Conservation (phyloP, 2,113 vertebrate species). For the Labeo catla region DNA sequence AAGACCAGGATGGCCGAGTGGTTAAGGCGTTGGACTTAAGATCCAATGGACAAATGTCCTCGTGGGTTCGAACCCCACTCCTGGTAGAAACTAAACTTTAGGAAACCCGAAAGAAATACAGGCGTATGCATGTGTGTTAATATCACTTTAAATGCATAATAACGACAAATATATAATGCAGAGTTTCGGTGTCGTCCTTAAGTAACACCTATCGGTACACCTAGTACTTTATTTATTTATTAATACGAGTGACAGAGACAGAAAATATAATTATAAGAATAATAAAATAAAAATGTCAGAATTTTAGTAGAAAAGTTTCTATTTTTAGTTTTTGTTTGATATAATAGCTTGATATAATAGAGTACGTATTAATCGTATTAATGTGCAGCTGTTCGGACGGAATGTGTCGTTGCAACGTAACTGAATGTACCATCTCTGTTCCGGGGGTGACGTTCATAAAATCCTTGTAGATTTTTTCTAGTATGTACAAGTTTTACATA, state of each 20-base stretch:
- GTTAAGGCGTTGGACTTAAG: constrained; percentile 37
- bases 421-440: constrained; percentile 32
- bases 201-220: no score
- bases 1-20: constrained; percentile 44
- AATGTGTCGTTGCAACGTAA: constrained; percentile 26
- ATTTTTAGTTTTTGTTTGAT: neutral
- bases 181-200: neutral
- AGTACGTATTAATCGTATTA: neutral
- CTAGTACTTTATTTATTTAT: no score
- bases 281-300: neutral
- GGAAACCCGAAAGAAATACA: neutral
- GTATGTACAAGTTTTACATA: neutral
- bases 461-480: neutral
- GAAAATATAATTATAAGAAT: no score
- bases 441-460: neutral
- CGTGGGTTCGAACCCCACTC: constrained; percentile 36
- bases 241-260: neutral
- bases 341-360: neutral
- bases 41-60: constrained; percentile 16
- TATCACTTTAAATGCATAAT: neutral
- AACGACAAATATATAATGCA: neutral
- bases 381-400: constrained; percentile 29
- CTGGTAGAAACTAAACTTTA: neutral
- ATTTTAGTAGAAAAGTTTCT: neutral
- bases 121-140: accelerated